These are phyloP conservation scores for Callocephalon fimbriatum DNA, from an alignment of 2,113 vertebrate genomes.

Conservation along the genomic window DNA sequence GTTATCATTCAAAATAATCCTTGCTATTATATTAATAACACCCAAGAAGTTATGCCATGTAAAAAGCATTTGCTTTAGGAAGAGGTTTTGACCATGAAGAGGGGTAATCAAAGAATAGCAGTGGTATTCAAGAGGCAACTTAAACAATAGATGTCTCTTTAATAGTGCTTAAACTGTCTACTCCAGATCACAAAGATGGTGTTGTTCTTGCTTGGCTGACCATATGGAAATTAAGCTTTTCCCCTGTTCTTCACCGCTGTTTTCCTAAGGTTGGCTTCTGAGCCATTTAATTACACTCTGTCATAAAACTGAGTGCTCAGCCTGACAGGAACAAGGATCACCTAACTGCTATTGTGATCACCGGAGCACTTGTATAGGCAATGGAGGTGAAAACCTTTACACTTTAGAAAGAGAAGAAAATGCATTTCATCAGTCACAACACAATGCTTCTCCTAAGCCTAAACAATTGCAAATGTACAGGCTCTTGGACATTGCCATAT, in stretches of 20 bases:
- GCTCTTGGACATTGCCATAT: constrained; percentile 1
- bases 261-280: constrained; percentile 40
- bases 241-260: constrained; percentile 13
- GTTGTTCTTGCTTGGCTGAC: constrained; percentile 71
- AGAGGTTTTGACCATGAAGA: constrained; percentile 37
- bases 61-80: background rate
- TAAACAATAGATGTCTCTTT: constrained; percentile 7
- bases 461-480: constrained; percentile 66
- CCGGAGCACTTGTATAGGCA: background rate
- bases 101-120: constrained; percentile 26
- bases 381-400: constrained; percentile 31
- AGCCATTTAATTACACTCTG: constrained; percentile 74
- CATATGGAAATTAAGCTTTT: constrained; percentile 66
- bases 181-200: constrained; percentile 40
- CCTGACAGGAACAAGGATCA: constrained; percentile 63
- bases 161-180: constrained; percentile 33
- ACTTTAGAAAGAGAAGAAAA: constrained; percentile 40
- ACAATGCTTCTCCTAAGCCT: constrained; percentile 46
- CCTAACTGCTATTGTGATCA: constrained; percentile 55
- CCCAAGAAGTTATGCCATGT: background rate
- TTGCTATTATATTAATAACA: constrained; percentile 12
- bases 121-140: background rate
- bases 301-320: constrained; percentile 27
- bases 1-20: constrained; percentile 1
- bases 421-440: constrained; percentile 43